phyloP scores from a whole-genome alignment of 2,888 invertebrate genomes.

The Drosophila formosana region DNA sequence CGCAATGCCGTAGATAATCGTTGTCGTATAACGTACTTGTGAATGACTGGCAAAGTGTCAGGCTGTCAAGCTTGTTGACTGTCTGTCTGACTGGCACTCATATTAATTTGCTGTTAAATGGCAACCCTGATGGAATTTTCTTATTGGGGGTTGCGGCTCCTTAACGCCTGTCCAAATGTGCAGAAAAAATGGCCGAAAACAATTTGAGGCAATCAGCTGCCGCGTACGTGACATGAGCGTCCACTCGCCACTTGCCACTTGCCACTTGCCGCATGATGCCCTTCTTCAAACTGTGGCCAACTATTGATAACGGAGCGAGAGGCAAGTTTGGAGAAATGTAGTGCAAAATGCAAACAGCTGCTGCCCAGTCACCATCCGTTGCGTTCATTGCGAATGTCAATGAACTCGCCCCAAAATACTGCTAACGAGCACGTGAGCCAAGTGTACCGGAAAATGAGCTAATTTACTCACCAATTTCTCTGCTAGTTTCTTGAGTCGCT shows the following conservation, averaged over 20 bases:
- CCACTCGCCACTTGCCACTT: conserved; percentile 10
- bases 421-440: conserved; percentile 78
- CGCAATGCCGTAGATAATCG: not conserved
- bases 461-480: conserved; percentile 73
- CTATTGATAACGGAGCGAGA: conserved; percentile 41
- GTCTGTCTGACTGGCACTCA: conserved; percentile 39
- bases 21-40: not conserved
- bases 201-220: conserved; percentile 77
- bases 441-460: conserved; percentile 82
- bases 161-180: conserved; percentile 53
- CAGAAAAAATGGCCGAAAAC: conserved; percentile 68
- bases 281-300: conserved; percentile 25
- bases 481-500: conserved; percentile 27
- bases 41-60: conserved; percentile 42
- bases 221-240: conserved; percentile 58
- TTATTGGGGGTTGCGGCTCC: conserved; percentile 34
- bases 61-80: conserved; percentile 21
- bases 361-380: conserved; percentile 38
- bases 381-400: conserved; percentile 47
- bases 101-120: conserved; percentile 67
- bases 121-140: conserved; percentile 43
- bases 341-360: conserved; percentile 74
- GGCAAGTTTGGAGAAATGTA: conserved; percentile 33
- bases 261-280: conserved; percentile 6
- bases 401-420: conserved; percentile 51